Conservation (phyloP, 2,113 vertebrate species). For the Oxyura jamaicensis region DNA sequence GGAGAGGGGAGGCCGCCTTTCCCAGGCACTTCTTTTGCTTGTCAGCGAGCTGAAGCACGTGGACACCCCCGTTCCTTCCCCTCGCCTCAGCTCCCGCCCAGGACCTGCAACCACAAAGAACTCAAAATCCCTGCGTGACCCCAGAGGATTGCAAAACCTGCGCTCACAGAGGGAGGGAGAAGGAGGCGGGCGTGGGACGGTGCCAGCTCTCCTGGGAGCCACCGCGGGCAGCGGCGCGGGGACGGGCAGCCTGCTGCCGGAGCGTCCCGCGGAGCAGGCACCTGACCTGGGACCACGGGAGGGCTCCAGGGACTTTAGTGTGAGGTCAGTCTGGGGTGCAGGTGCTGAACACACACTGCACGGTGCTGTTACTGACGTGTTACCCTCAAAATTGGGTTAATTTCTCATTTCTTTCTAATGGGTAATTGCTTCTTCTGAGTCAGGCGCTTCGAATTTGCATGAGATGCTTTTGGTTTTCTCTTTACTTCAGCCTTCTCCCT, state of each 20-base stretch:
- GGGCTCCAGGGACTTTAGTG: not conserved
- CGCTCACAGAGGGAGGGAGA: not conserved
- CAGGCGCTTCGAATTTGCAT: not conserved
- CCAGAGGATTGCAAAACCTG: conserved; percentile 61
- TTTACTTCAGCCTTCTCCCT: not conserved
- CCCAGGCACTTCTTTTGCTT: not conserved
- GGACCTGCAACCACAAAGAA: conserved; percentile 29
- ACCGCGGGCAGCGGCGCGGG: no score
- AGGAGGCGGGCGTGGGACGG: not conserved
- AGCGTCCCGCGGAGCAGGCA: fast-evolving
- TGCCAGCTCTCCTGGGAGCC: not conserved
- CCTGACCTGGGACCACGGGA: not conserved
- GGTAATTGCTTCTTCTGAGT: not conserved
- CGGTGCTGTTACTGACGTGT: not conserved
- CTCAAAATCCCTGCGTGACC: conserved; percentile 46
- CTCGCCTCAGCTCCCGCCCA: not conserved
- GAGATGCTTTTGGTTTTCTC: not conserved
- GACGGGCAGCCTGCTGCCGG: not conserved
- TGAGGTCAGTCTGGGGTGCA: not conserved
- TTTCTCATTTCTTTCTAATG: not conserved
- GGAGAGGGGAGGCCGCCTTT: not conserved
- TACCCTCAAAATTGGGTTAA: not conserved
- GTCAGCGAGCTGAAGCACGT: not conserved
- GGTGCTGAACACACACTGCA: not conserved
- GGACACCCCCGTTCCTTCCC: conserved; percentile 5